Evolutionary conservation across 1,140 invertebrate species (phyloP).

Genomic region (Mya arenaria): DNA sequence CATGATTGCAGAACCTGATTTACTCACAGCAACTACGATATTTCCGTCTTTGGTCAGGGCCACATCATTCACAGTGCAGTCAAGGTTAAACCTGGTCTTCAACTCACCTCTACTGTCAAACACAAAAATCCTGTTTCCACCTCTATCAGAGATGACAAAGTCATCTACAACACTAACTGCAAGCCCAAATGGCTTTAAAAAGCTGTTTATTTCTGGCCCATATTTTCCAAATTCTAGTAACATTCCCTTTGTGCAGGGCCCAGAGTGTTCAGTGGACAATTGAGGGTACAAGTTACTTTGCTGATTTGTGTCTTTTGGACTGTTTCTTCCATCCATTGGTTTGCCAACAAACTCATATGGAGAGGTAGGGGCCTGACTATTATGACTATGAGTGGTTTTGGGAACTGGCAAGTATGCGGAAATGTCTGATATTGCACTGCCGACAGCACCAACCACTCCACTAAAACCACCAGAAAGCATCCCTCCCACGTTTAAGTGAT

Average conservation of each 20-base stretch:
- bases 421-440: constrained; percentile 25
- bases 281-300: constrained; percentile 28
- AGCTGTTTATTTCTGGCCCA: constrained; percentile 67
- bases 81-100: constrained; percentile 61
- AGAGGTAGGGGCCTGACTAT: neutral
- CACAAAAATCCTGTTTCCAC: constrained; percentile 72
- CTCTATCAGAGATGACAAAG: constrained; percentile 73
- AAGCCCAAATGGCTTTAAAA: constrained; percentile 74
- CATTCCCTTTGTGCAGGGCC: constrained; percentile 61
- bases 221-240: constrained; percentile 72
- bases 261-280: neutral
- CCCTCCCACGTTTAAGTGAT: neutral
- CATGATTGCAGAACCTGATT: constrained; percentile 68
- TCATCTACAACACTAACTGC: constrained; percentile 66
- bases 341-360: constrained; percentile 42
- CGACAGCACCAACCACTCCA: constrained; percentile 37
- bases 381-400: too few species aligned
- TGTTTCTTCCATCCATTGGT: neutral
- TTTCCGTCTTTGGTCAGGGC: constrained; percentile 68
- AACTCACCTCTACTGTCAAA: constrained; percentile 69
- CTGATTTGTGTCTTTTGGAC: neutral
- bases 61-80: constrained; percentile 70
- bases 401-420: constrained; percentile 11
- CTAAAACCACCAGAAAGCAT: constrained; percentile 31
- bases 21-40: constrained; percentile 71